Conservation (phyloP, 2,888 invertebrate species). For the Watsonalla cultraria region DNA sequence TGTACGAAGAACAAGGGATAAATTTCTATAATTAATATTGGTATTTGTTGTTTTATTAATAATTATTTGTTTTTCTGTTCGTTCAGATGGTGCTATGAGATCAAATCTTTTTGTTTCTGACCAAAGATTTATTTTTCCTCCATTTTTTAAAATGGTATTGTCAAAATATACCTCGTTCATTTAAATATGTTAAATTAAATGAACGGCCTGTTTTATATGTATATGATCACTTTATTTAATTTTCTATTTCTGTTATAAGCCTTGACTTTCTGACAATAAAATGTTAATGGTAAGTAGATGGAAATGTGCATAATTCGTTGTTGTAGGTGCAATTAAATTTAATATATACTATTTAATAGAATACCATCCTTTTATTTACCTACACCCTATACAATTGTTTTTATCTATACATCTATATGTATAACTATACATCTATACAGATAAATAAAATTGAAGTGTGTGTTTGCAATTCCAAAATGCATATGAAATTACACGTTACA, state of each 20-base stretch:
- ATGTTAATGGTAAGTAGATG: slow-evolving; percentile 41
- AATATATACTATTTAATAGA: slow-evolving; percentile 78
- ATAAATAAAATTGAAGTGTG: too few species aligned
- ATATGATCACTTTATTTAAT: slow-evolving; percentile 35
- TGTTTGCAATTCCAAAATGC: too few species aligned
- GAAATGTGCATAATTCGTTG: slow-evolving; percentile 47
- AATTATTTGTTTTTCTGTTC: slow-evolving; percentile 29
- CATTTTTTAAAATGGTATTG: slow-evolving; percentile 18
- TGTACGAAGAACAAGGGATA: too few species aligned
- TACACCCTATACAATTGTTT: slow-evolving; percentile 12
- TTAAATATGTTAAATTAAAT: not conserved
- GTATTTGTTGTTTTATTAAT: slow-evolving; percentile 31
- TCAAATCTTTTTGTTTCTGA: slow-evolving; percentile 62
- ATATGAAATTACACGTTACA: too few species aligned
- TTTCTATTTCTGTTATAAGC: slow-evolving; percentile 34
- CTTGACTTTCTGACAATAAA: slow-evolving; percentile 58
- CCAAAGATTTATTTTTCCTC: slow-evolving; percentile 61
- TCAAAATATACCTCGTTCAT: not conserved
- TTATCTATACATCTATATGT: too few species aligned
- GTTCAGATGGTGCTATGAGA: slow-evolving; percentile 71
- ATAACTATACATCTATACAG: too few species aligned
- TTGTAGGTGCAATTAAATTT: slow-evolving; percentile 72
- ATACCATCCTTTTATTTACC: slow-evolving; percentile 31
- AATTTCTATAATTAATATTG: slow-evolving; percentile 28
- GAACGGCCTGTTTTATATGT: slow-evolving; percentile 4